Conservation (phyloP, 2,113 vertebrate species). For the Chloebia gouldiae region DNA sequence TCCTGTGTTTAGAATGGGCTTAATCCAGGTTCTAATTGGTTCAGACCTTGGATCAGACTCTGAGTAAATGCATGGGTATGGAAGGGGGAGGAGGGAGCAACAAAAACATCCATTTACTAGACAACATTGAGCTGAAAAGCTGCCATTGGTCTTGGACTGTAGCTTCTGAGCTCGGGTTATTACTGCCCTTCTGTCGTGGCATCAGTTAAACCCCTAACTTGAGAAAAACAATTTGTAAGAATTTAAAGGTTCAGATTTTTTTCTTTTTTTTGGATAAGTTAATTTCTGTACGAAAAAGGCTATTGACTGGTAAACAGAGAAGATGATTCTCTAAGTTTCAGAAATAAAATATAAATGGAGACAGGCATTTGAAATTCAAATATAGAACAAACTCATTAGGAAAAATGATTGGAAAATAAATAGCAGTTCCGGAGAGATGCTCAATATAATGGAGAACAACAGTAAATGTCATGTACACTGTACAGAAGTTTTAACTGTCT, state of each 20-base stretch:
- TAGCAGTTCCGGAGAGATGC: not conserved
- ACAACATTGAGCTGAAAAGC: not conserved
- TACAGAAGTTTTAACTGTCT: not conserved
- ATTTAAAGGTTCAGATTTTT: not conserved
- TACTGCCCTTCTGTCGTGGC: not conserved
- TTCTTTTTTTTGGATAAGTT: not conserved
- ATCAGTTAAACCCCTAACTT: not conserved
- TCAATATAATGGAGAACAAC: not conserved
- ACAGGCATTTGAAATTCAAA: not conserved
- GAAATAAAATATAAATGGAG: not conserved
- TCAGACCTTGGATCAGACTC: not conserved
- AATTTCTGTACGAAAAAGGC: not conserved
- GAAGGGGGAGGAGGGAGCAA: not conserved
- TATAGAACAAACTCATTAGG: not conserved
- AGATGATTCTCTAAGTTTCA: not conserved
- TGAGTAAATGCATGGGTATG: not conserved
- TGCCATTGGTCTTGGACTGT: not conserved
- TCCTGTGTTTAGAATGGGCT: not conserved
- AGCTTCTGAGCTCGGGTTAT: not conserved
- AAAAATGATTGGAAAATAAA: constrained; percentile 6
- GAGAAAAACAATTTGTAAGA: not conserved
- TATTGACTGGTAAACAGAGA: not conserved
- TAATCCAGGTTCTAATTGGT: not conserved
- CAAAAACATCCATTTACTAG: not conserved
- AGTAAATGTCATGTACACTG: not conserved